Evolutionary conservation across 2,888 invertebrate genomes (phyloP).

Genomic region (Amblyteles armatorius): DNA sequence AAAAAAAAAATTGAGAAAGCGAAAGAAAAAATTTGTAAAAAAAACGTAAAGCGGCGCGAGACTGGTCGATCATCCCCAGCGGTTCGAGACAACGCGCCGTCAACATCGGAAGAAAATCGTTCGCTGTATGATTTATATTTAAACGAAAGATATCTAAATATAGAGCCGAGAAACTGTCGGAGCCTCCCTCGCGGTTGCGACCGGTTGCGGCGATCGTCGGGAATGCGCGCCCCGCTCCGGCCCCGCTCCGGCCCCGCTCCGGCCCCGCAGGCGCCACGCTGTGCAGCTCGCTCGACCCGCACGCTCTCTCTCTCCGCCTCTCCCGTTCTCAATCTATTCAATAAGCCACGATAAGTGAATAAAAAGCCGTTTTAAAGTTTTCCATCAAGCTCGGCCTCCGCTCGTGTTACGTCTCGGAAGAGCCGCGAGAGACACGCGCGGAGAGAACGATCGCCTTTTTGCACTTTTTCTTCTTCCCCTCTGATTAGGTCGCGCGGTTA

Average conservation of each 20-base stretch:
- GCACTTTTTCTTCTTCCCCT: too few relatives aligned
- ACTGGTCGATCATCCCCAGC: neutral
- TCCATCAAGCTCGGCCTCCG: slow-evolving; percentile 48
- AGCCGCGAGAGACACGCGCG: slow-evolving; percentile 9
- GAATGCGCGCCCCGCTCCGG: slow-evolving; percentile 17
- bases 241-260: neutral
- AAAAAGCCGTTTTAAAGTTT: slow-evolving; percentile 70
- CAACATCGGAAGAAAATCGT: slow-evolving; percentile 56
- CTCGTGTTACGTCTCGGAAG: slow-evolving; percentile 14
- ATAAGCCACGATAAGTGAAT: slow-evolving; percentile 71
- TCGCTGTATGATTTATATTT: slow-evolving; percentile 73
- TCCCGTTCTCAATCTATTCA: slow-evolving; percentile 62
- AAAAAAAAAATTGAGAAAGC: neutral
- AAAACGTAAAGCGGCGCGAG: slow-evolving; percentile 10
- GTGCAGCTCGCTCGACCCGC: slow-evolving; percentile 22
- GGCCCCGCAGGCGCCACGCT: slow-evolving; percentile 56
- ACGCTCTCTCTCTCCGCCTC: neutral
- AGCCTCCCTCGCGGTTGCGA: slow-evolving; percentile 38
- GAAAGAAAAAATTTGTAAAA: neutral
- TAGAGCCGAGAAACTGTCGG: slow-evolving; percentile 62
- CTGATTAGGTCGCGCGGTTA: too few relatives aligned
- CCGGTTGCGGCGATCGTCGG: slow-evolving; percentile 54
- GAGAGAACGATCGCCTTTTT: neutral
- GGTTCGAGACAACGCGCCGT: neutral
- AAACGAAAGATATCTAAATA: slow-evolving; percentile 77